Evolutionary conservation across 2,113 vertebrate species (phyloP).

Genomic region (Choloepus hoffmanni): DNA sequence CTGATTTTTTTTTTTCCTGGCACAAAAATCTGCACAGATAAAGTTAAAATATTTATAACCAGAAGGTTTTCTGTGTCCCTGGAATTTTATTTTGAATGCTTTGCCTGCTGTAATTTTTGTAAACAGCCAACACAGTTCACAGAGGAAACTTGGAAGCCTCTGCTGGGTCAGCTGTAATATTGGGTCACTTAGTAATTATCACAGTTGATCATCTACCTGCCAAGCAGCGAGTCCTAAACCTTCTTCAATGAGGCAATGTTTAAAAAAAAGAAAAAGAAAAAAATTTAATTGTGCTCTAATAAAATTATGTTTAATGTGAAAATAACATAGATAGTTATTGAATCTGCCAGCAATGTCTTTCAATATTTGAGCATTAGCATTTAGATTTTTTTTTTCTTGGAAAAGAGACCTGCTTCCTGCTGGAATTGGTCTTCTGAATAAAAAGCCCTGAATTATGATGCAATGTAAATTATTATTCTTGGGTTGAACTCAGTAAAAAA

Average conservation of each 20-base stretch:
- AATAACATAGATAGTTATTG: neutral
- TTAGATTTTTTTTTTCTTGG: neutral
- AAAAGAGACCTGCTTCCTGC: neutral
- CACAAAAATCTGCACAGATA: neutral
- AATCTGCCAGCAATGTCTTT: neutral
- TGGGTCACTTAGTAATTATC: neutral
- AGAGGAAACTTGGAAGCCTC: neutral
- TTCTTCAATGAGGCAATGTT: neutral
- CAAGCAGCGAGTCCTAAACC: neutral
- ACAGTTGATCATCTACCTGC: neutral
- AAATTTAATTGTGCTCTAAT: neutral
- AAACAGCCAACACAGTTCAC: neutral
- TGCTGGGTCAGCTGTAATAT: neutral
- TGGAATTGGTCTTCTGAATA: slow-evolving; percentile 34
- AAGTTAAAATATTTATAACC: slow-evolving; percentile 26
- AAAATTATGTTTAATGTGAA: neutral
- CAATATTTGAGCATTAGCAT: neutral
- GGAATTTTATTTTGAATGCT: slow-evolving; percentile 26
- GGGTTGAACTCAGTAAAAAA: neutral
- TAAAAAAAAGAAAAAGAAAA: neutral
- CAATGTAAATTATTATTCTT: slow-evolving; percentile 36
- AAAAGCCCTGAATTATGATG: neutral
- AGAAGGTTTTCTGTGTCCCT: neutral
- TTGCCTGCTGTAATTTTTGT: neutral
- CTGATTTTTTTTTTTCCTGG: neutral